Conservation (phyloP, 2,888 invertebrate species). For the Bedellia somnulentella region DNA sequence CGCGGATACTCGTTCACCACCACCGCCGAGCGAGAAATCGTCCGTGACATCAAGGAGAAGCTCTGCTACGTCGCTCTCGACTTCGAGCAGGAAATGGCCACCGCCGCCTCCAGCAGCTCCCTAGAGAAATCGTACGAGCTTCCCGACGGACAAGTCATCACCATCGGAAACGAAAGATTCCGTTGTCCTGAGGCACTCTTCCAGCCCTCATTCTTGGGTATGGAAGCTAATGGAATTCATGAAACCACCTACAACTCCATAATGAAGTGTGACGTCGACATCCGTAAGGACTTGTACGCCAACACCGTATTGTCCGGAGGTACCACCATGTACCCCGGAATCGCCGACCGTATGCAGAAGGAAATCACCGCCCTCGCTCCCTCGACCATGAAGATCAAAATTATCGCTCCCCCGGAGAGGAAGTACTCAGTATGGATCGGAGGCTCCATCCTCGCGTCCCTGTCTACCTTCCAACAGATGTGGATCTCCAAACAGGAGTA, state of each 20-base stretch:
- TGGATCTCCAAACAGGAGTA: slow-evolving; percentile 97
- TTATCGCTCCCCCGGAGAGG: slow-evolving; percentile 91
- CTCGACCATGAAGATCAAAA: slow-evolving; percentile 91
- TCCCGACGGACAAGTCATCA: slow-evolving; percentile 90
- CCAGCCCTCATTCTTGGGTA: slow-evolving; percentile 90
- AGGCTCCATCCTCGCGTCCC: slow-evolving; percentile 86
- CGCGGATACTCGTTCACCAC: slow-evolving; percentile 90
- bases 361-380: slow-evolving; percentile 90
- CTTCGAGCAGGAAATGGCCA: slow-evolving; percentile 94
- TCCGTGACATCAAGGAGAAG: slow-evolving; percentile 93
- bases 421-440: slow-evolving; percentile 96
- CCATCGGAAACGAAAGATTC: slow-evolving; percentile 92
- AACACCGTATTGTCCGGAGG: slow-evolving; percentile 93
- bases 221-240: slow-evolving; percentile 87
- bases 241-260: slow-evolving; percentile 93
- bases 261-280: slow-evolving; percentile 97
- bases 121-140: slow-evolving; percentile 94
- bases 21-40: slow-evolving; percentile 91
- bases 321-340: slow-evolving; percentile 94
- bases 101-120: slow-evolving; percentile 86
- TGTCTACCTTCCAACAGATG: slow-evolving; percentile 94
- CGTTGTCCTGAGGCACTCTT: slow-evolving; percentile 92
- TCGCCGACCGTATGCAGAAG: slow-evolving; percentile 91
- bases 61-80: slow-evolving; percentile 88
- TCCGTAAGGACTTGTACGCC: slow-evolving; percentile 95